Conservation (phyloP, 1,140 invertebrate genomes). For the Aricia agestis region DNA sequence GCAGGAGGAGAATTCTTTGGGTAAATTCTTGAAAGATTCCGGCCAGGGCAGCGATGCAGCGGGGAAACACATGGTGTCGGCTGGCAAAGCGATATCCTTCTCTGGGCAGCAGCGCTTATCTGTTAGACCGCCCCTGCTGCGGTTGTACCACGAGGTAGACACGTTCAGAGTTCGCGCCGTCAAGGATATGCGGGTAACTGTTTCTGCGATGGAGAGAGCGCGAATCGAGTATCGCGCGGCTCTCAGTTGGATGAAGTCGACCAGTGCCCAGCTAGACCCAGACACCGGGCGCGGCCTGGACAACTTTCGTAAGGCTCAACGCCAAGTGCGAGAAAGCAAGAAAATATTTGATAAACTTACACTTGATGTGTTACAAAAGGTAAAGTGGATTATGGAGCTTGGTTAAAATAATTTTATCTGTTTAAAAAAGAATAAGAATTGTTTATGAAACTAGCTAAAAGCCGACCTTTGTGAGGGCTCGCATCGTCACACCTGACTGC, state of each 20-base stretch:
- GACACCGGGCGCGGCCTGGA: slow-evolving; percentile 97
- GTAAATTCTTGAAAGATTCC: slow-evolving; percentile 95
- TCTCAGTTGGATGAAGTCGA: slow-evolving; percentile 99
- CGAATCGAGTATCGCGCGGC: slow-evolving; percentile 97
- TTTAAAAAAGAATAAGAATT: too few relatives aligned
- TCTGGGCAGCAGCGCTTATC: slow-evolving; percentile 95
- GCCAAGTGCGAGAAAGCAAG: slow-evolving; percentile 86
- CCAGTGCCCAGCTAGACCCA: slow-evolving; percentile 96
- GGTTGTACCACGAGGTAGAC: slow-evolving; percentile 95
- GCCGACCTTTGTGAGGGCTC: too few relatives aligned
- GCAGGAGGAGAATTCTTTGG: slow-evolving; percentile 96
- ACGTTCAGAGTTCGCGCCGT: slow-evolving; percentile 96
- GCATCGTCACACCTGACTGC: too few relatives aligned
- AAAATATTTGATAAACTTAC: slow-evolving; percentile 95
- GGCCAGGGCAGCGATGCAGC: slow-evolving; percentile 90
- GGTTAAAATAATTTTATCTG: too few relatives aligned
- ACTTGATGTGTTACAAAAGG: slow-evolving; percentile 97
- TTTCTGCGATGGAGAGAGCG: slow-evolving; percentile 95
- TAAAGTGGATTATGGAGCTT: slow-evolving; percentile 28
- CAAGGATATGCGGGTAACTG: slow-evolving; percentile 93
- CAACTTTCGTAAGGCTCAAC: slow-evolving; percentile 94
- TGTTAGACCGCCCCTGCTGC: slow-evolving; percentile 89
- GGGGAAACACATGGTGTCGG: slow-evolving; percentile 93
- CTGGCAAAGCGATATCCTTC: slow-evolving; percentile 96
- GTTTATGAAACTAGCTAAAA: too few relatives aligned